Evolutionary conservation across 2,888 invertebrate species (phyloP).

Genomic region (Eilema depressum): DNA sequence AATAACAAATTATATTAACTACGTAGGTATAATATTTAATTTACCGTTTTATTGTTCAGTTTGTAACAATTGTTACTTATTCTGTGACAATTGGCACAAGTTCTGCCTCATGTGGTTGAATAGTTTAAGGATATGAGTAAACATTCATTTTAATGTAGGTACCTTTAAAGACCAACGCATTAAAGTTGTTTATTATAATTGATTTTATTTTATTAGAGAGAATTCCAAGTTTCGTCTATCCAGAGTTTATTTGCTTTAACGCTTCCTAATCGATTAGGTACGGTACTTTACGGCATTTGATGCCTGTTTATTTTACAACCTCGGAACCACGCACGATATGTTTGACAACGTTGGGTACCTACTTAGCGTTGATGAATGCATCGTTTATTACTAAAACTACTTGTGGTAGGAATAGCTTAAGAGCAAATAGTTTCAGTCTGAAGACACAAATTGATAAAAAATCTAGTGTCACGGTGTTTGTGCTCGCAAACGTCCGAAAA

Average conservation of each 20-base stretch:
- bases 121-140: too few relatives aligned
- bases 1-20: too few relatives aligned
- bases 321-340: neutral
- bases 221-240: neutral
- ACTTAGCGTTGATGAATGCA: neutral
- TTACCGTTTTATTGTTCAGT: too few relatives aligned
- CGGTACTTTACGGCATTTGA: neutral
- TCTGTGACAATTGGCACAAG: too few relatives aligned
- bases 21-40: too few relatives aligned
- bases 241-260: neutral
- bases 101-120: too few relatives aligned
- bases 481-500: too few relatives aligned
- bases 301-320: neutral
- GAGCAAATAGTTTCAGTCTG: neutral
- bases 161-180: neutral
- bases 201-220: neutral
- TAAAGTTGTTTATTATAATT: neutral
- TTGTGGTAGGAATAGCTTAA: neutral
- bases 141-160: neutral
- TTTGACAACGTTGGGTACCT: neutral
- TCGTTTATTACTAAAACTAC: neutral
- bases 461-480: too few relatives aligned
- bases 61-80: too few relatives aligned
- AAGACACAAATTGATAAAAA: neutral
- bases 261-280: neutral